Evolutionary conservation across 2,888 invertebrate species (phyloP).

Genomic region (Marasmarcha lunaedactyla): DNA sequence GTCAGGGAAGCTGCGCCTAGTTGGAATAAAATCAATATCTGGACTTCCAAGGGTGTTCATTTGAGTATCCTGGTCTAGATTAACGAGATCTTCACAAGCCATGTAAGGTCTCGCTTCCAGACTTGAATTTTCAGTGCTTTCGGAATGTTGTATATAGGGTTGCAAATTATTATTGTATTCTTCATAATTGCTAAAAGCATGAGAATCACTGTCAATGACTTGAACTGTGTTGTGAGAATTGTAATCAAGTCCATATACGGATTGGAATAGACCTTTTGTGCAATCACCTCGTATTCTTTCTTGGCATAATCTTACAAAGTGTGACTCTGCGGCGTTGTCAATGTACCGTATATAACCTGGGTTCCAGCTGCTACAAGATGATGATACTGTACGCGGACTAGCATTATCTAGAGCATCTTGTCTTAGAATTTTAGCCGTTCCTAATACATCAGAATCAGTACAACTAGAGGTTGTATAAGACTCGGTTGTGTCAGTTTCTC

Average conservation of each 20-base stretch:
- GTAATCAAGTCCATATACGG: constrained; percentile 19
- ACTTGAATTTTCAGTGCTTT: constrained; percentile 71
- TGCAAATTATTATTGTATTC: constrained; percentile 24
- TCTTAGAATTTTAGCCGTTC: constrained; percentile 54
- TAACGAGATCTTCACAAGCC: constrained; percentile 77
- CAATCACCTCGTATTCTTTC: constrained; percentile 38
- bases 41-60: constrained; percentile 48
- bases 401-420: constrained; percentile 70
- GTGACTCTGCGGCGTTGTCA: constrained; percentile 59
- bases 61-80: constrained; percentile 72
- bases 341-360: constrained; percentile 76
- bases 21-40: constrained; percentile 45
- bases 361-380: constrained; percentile 66
- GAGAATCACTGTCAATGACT: constrained; percentile 20
- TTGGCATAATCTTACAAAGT: constrained; percentile 12
- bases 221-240: constrained; percentile 17
- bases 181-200: constrained; percentile 14
- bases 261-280: constrained; percentile 44
- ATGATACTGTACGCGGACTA: constrained; percentile 52
- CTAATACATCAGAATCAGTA: constrained; percentile 37
- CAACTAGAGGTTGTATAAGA: constrained; percentile 48
- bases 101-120: constrained; percentile 68
- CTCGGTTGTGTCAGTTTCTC: constrained; percentile 50
- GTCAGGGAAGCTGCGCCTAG: constrained; percentile 77
- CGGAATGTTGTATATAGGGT: constrained; percentile 66